Conservation (phyloP, 2,888 invertebrate genomes). For the Metalampra italica region DNA sequence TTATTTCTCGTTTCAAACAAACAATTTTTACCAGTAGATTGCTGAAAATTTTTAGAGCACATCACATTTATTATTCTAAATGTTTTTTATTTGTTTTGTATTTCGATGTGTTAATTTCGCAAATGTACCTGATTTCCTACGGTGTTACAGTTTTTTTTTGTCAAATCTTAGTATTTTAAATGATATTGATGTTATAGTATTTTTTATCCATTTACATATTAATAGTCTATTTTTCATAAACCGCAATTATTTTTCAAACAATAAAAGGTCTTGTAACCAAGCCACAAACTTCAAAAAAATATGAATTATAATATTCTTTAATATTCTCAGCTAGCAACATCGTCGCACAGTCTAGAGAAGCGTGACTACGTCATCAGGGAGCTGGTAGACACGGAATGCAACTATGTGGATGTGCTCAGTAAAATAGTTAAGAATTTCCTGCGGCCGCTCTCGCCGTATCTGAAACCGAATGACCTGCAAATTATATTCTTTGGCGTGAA, state of each 20-base stretch:
- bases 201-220: no score
- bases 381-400: constrained; percentile 96
- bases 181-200: no score
- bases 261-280: no score
- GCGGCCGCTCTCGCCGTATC: constrained; percentile 83
- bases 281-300: no score
- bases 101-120: background rate
- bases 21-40: constrained; percentile 34
- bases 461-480: constrained; percentile 86
- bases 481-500: constrained; percentile 94
- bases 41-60: background rate
- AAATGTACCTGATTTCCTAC: no score
- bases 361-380: constrained; percentile 96
- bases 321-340: constrained; percentile 63
- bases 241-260: no score
- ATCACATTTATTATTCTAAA: constrained; percentile 18
- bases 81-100: background rate
- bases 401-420: constrained; percentile 95
- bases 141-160: no score
- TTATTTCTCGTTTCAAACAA: constrained; percentile 51
- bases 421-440: constrained; percentile 90
- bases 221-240: no score
- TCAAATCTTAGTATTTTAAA: no score
- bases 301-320: background rate
- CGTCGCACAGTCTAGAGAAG: constrained; percentile 85